These are phyloP conservation scores for Drosophila suboccidentalis DNA, from an alignment of 2,888 invertebrate genomes.

Conservation along the genomic window DNA sequence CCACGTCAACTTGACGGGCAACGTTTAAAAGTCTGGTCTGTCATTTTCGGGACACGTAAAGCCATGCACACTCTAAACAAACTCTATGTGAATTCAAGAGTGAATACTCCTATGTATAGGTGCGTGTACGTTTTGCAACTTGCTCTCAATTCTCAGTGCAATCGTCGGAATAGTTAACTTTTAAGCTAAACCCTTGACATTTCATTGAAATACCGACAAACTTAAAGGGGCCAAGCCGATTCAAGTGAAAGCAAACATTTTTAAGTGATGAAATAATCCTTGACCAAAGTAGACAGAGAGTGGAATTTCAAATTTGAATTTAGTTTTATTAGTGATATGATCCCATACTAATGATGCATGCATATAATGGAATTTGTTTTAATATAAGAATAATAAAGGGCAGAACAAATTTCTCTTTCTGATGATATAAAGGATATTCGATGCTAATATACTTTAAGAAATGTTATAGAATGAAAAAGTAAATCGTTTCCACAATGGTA, in stretches of 20 bases:
- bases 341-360: no score
- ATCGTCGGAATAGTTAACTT: background rate
- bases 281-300: background rate
- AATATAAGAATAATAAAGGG: no score
- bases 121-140: background rate
- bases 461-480: no score
- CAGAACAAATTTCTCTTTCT: no score
- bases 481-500: no score
- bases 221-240: background rate
- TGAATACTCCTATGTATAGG: no score
- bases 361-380: no score
- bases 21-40: conserved; percentile 2
- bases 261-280: background rate
- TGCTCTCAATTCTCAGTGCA: background rate
- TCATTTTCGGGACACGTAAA: background rate
- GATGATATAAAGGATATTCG: no score
- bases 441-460: no score
- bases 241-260: background rate
- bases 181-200: background rate
- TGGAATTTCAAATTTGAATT: background rate
- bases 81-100: background rate
- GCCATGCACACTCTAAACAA: background rate
- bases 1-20: background rate
- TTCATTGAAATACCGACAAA: background rate
- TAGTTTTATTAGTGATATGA: background rate